Evolutionary conservation across 2,797 vertebrate genomes (phyloP).

Genomic region (Schizopygopsis malacanthus): DNA sequence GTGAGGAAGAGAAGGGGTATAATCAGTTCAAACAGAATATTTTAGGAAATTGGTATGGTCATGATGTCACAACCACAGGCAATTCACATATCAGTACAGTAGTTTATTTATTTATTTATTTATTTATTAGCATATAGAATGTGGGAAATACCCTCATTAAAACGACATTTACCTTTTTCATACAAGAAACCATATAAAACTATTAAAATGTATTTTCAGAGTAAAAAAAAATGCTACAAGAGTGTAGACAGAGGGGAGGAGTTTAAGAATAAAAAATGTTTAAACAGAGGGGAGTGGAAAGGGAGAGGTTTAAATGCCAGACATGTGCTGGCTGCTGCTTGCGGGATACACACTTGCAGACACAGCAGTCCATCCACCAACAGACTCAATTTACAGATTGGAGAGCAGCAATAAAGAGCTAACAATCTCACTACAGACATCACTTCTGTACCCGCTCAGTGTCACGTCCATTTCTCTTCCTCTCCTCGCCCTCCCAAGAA

Average conservation of each 20-base stretch:
- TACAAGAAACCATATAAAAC: not conserved
- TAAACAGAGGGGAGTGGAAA: conserved; percentile 61
- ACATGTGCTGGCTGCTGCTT: conserved; percentile 63
- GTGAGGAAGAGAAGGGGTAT: not conserved
- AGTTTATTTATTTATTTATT: not conserved
- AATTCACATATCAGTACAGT: not conserved
- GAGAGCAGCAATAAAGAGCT: conserved; percentile 76
- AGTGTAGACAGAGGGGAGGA: conserved; percentile 52
- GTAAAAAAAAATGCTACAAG: not conserved
- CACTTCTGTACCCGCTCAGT: conserved; percentile 72
- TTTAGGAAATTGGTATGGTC: not conserved
- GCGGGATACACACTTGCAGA: conserved; percentile 72
- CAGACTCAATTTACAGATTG: conserved; percentile 72
- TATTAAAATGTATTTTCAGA: not conserved
- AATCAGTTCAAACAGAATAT: not conserved
- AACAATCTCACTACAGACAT: conserved; percentile 74
- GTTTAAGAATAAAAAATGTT: conserved; percentile 33
- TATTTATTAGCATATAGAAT: not conserved
- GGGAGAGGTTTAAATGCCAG: conserved; percentile 74
- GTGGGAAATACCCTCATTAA: not conserved
- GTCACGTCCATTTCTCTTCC: conserved; percentile 58
- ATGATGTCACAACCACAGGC: not conserved
- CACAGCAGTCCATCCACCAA: conserved; percentile 68
- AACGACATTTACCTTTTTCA: not conserved
- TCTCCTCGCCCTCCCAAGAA: conserved; percentile 40